These are phyloP conservation scores for Heliconius ismenius DNA, from an alignment of 2,888 invertebrate genomes.

Conservation along the genomic window DNA sequence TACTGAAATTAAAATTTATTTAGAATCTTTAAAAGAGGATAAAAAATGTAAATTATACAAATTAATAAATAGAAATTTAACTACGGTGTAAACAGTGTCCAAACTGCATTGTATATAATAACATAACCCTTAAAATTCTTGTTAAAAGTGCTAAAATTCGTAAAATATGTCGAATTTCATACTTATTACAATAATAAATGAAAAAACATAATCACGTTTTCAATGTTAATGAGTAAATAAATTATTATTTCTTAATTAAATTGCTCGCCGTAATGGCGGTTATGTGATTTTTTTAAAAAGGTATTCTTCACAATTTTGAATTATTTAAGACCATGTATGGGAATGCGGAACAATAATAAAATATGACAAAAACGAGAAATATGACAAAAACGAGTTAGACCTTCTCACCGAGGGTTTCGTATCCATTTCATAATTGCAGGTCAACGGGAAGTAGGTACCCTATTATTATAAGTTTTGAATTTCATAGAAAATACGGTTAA, in stretches of 20 bases:
- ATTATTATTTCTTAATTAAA: conserved; percentile 30
- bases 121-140: conserved; percentile 59
- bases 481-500: too few relatives aligned
- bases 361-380: too few relatives aligned
- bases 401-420: too few relatives aligned
- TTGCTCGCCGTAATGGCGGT: conserved; percentile 3
- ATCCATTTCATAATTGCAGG: too few relatives aligned
- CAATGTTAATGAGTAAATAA: conserved; percentile 21
- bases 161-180: conserved; percentile 41
- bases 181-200: conserved; percentile 37
- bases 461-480: too few relatives aligned
- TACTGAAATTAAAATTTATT: too few relatives aligned
- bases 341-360: too few relatives aligned
- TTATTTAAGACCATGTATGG: too few relatives aligned
- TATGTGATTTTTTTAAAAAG: not conserved
- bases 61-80: not conserved
- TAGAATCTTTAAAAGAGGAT: too few relatives aligned
- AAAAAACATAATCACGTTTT: conserved; percentile 18
- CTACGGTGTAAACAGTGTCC: conserved; percentile 52
- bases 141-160: conserved; percentile 62
- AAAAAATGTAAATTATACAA: not conserved
- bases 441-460: too few relatives aligned
- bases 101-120: conserved; percentile 36
- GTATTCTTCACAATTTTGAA: not conserved
- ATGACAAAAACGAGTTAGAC: too few relatives aligned